phyloP scores from a whole-genome alignment of 2,113 vertebrate species.

The Myrmophylax atrothorax region DNA sequence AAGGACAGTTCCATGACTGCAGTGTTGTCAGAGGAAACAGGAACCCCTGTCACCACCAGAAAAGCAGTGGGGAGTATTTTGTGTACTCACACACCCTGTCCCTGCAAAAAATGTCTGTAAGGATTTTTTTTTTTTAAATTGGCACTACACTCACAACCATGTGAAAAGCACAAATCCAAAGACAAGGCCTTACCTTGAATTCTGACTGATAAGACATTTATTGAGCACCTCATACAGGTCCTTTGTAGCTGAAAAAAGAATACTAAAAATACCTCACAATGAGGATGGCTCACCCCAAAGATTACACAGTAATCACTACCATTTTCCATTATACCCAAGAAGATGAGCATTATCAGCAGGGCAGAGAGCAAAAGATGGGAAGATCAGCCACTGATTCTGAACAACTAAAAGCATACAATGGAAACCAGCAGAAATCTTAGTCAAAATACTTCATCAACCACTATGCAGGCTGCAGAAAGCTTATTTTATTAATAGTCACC shows the following conservation, averaged over 20 bases:
- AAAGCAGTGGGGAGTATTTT: not conserved
- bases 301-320: not conserved
- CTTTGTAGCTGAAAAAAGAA: not conserved
- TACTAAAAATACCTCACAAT: not conserved
- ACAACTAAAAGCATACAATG: not conserved
- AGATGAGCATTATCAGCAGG: not conserved
- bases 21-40: not conserved
- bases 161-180: not conserved
- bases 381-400: not conserved
- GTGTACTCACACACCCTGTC: not conserved
- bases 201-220: not conserved
- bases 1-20: not conserved
- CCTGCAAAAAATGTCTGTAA: accelerated
- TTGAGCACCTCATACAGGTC: not conserved
- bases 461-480: not conserved
- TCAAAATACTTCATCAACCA: not conserved
- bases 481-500: not conserved
- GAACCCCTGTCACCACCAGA: not conserved
- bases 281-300: not conserved
- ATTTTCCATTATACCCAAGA: not conserved
- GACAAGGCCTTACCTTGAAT: not conserved
- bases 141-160: not conserved
- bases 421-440: not conserved
- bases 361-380: not conserved
- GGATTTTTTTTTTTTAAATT: not conserved